Percentiles rank a stretch among this genome's conserved stretches.
Conservation (phyloP, 2,888 invertebrate species). For the Caenorhabditis plicata region DNA sequence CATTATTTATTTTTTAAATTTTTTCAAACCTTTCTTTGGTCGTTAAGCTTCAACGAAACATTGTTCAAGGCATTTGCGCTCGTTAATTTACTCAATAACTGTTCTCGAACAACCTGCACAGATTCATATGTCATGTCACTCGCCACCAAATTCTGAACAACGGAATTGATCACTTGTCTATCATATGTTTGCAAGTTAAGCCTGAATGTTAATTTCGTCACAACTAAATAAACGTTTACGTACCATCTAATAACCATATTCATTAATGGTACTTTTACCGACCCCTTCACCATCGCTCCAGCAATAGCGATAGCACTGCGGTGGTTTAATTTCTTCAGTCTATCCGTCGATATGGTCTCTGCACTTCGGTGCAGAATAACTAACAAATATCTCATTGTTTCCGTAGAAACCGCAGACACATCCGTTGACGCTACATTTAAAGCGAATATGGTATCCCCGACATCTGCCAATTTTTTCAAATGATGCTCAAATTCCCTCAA, state of each 20-base stretch:
- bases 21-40: no score
- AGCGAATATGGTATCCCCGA: slow-evolving; percentile 4
- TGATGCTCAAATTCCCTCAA: slow-evolving; percentile 10
- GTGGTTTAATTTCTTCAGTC: no score
- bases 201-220: slow-evolving; percentile 2
- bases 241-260: slow-evolving; percentile 23
- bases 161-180: not conserved
- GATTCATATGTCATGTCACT: slow-evolving; percentile 8
- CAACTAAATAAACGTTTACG: not conserved
- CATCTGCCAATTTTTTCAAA: not conserved
- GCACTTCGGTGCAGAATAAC: not conserved
- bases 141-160: slow-evolving; percentile 8
- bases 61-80: not conserved
- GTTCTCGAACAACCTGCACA: slow-evolving; percentile 7
- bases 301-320: slow-evolving; percentile 9
- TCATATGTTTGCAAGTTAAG: slow-evolving; percentile 1
- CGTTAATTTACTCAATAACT: slow-evolving; percentile 8
- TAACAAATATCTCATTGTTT: slow-evolving; percentile 7
- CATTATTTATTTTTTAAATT: no score
- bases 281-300: slow-evolving; percentile 8
- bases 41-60: no score
- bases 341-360: no score
- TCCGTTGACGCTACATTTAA: slow-evolving; percentile 16
- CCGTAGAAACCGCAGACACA: slow-evolving; percentile 6
- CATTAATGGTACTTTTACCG: slow-evolving; percentile 17